These are phyloP conservation scores for Pseudotriccus pelzelni DNA, from an alignment of 2,797 vertebrate genomes.

Conservation along the genomic window DNA sequence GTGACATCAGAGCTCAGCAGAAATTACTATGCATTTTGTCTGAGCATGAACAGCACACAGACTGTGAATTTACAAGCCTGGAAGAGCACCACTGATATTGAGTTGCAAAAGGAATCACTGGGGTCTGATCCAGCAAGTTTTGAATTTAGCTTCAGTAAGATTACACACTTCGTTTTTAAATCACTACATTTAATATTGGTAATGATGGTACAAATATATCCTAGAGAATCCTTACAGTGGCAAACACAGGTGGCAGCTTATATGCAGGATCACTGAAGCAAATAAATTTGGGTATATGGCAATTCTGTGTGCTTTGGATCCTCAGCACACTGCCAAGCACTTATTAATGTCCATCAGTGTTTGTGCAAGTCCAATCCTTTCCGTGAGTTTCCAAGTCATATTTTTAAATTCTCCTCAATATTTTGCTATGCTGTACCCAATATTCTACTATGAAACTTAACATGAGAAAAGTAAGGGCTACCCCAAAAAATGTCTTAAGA, in stretches of 20 bases:
- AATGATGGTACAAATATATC: neutral
- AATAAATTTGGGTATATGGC: neutral
- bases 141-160: neutral
- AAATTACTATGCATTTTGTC: neutral
- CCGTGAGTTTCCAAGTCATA: neutral
- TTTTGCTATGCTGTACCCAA: neutral
- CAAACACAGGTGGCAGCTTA: neutral
- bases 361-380: neutral
- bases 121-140: neutral
- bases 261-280: neutral
- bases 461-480: neutral
- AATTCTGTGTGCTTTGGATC: neutral
- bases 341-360: neutral
- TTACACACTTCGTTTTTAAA: neutral
- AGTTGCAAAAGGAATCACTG: neutral
- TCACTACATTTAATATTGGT: neutral
- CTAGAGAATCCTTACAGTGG: neutral
- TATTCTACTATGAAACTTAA: neutral
- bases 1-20: neutral
- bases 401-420: neutral
- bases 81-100: neutral
- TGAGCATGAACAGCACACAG: neutral
- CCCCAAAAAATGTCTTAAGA: neutral
- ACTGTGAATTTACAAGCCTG: neutral
- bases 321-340: neutral